These are phyloP conservation scores for Caerostris extrusa DNA, from an alignment of 1,140 invertebrate species.

Conservation along the genomic window DNA sequence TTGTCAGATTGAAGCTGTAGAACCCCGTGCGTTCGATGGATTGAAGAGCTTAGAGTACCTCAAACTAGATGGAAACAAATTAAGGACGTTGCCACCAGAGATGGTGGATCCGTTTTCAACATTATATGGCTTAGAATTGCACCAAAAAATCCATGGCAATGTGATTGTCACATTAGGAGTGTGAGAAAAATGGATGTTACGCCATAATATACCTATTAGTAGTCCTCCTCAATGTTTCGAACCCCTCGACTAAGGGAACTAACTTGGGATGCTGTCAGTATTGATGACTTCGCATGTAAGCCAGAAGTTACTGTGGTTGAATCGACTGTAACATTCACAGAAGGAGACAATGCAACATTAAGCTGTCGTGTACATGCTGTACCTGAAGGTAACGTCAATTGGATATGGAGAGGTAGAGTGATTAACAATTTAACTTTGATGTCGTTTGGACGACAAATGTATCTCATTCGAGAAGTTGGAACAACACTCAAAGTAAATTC, in stretches of 20 bases:
- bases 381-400: slow-evolving; percentile 90
- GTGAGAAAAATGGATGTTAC: slow-evolving; percentile 89
- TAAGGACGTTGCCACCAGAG: slow-evolving; percentile 84
- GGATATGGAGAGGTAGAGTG: slow-evolving; percentile 92
- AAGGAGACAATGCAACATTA: slow-evolving; percentile 85
- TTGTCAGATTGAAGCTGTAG: slow-evolving; percentile 85
- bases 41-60: slow-evolving; percentile 89
- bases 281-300: slow-evolving; percentile 90
- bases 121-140: slow-evolving; percentile 83
- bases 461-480: slow-evolving; percentile 89
- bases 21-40: slow-evolving; percentile 87
- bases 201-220: slow-evolving; percentile 87
- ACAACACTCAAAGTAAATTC: slow-evolving; percentile 88
- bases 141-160: slow-evolving; percentile 93
- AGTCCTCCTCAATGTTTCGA: slow-evolving; percentile 87
- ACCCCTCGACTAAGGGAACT: slow-evolving; percentile 87
- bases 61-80: slow-evolving; percentile 90
- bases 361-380: slow-evolving; percentile 90
- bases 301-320: slow-evolving; percentile 88
- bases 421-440: slow-evolving; percentile 87
- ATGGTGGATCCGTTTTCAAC: slow-evolving; percentile 78
- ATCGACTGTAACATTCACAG: slow-evolving; percentile 78
- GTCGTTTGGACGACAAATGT: slow-evolving; percentile 85
- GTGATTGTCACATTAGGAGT: slow-evolving; percentile 90
- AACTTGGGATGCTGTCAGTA: slow-evolving; percentile 86